Evolutionary conservation across 2,888 invertebrate species (phyloP), one percentile per base, ranked within the genome.

Genomic region (Atherix ibis): DNA sequence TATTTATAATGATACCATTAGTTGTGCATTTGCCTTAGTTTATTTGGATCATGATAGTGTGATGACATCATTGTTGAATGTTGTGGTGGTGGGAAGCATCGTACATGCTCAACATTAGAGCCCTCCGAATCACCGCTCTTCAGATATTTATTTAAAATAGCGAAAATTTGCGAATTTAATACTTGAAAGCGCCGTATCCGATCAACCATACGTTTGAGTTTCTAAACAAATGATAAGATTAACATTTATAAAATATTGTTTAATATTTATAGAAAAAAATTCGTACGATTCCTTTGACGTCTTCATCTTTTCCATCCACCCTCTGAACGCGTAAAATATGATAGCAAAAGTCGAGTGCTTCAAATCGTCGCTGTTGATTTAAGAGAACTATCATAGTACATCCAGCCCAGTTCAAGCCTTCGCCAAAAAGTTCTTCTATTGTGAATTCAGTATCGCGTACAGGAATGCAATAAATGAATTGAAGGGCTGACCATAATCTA

Each of bases 331-430:
- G 65, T 40, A 97, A 70, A 48, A 98, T 85, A 60, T 98, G 97
- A 64, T 98, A 98, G 63, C 91, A 94, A 67, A 97, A 97, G 67
- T 98, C 98, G 27, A 97, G 70, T 2, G 92, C 91, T 56, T 98
- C 95, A 61, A 97, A 98, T 39, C 95, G 68, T 29, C 91, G 67
- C 64, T 97, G 94, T 53, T 98, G 97, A 0, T 91, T 91, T 24
- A 98, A 67, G 27, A 98, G 67, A 3, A 89, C 82, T 41, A 98
- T 88, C 70, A 98, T 87, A 9, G 92, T 81, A 59, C 95, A 94
- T 1, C 95, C 97, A 4, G 95, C 97, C 97, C 97, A 98, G 62
- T 97, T 91, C 1, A 98, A 68, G 0, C 97, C 97, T 63, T 98
- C 98, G 6, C 98, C 98, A 64, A 94, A 98, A 43, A 97, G 64